Percentiles rank a stretch among this genome's conserved stretches.
These are phyloP conservation scores for Melanotaenia trifasciata DNA, from an alignment of 2,797 vertebrate genomes.

Conservation along the genomic window DNA sequence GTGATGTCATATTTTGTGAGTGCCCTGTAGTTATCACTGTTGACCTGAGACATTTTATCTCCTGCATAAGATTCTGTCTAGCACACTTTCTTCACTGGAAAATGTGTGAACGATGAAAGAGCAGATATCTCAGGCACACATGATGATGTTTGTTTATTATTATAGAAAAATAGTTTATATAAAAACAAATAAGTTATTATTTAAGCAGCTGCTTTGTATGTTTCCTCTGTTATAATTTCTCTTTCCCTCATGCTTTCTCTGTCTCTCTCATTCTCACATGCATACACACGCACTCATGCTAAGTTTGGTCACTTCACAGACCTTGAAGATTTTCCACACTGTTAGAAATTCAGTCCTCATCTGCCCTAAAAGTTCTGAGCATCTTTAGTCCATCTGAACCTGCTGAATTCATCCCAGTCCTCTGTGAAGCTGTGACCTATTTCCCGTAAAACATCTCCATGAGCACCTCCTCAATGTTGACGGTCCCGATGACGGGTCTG, in stretches of 20 bases:
- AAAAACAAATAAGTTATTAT: constrained; percentile 92
- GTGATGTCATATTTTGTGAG: constrained; percentile 24
- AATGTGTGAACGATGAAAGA: constrained; percentile 40
- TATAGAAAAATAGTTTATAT: constrained; percentile 95
- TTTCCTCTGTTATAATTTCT: constrained; percentile 57
- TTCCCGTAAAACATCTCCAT: constrained; percentile 97
- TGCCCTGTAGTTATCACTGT: background rate
- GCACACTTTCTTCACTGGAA: constrained; percentile 24
- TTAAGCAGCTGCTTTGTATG: constrained; percentile 67
- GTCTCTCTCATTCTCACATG: constrained; percentile 20
- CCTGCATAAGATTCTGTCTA: constrained; percentile 5
- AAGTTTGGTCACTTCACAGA: constrained; percentile 42
- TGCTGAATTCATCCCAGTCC: constrained; percentile 31
- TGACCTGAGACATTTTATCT: constrained; percentile 21
- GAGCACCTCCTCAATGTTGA: constrained; percentile 97
- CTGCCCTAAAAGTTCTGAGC: constrained; percentile 19
- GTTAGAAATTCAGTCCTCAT: constrained; percentile 11
- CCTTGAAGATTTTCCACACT: constrained; percentile 38
- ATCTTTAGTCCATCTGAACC: constrained; percentile 18
- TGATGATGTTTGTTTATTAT: constrained; percentile 31
- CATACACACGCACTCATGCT: constrained; percentile 8
- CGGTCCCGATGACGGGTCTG: constrained; percentile 92
- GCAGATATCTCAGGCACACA: constrained; percentile 20
- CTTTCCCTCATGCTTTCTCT: constrained; percentile 15
- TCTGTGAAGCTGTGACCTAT: constrained; percentile 54